Base-by-base conservation (phyloP, 2,113 vertebrate species). In the Triplophysa dalaica region DNA sequence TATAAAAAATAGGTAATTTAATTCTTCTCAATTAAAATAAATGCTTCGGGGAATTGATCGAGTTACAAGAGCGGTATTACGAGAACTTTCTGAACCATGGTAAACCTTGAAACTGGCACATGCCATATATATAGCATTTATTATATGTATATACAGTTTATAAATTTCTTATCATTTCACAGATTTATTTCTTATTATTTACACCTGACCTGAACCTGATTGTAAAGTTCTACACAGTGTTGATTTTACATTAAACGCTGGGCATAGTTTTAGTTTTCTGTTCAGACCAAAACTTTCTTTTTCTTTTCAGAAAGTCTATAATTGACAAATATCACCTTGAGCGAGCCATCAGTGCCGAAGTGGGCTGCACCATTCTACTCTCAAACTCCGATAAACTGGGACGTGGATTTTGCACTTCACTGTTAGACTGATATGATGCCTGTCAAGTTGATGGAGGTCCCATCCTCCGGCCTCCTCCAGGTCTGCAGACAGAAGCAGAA, bases 401-500 rank as follows among this genome's bases (percentile, higher is more conserved):
- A 54, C 54, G 17, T 56, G 48, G 16, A 67, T 79, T 78, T 22
- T 75, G 50, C 65, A 45, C 41, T 67, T 78, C 24, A 19, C 70
- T 80, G 58, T 74, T 83, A 67, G 64, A n/a, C 21, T 70, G 38
- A 70, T 78, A 65, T 80, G 65, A 78, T 65, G 52, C 69, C 75
- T 85, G 84, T 82, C 83, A 84, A 76, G 77, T 68, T 85, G 68
- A 82, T 81, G 78, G 80, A 75, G 68, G 70, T 78, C 70, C 72
- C 38, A 50, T 78, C 62, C 72, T 26, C 43, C 22, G 38, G 70
- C 69, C 83, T 82, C 64, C 76, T 78, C 65, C 67, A 21, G 74
- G 66, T 77, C 62, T 45, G 62, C 75, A 45, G 45, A 38, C 82
- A 69, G 33, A 19, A 83, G 64, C 82, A 69, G 33, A 19, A 83